Evolutionary conservation across 1,140 invertebrate species (phyloP).

Genomic region (Magallana angulata): DNA sequence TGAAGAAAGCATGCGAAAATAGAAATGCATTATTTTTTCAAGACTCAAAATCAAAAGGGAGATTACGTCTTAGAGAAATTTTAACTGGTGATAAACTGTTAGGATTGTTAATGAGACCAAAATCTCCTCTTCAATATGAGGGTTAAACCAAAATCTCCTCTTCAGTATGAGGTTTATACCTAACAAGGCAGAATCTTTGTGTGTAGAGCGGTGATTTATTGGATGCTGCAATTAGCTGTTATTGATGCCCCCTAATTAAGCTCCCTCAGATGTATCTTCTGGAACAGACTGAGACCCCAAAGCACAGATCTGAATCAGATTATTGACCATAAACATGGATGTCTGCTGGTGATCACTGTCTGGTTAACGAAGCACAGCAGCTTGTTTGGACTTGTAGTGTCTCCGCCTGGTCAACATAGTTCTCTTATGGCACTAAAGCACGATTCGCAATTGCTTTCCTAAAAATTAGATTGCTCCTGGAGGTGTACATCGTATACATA

Average conservation of each 20-base stretch:
- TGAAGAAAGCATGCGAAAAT: too few species aligned
- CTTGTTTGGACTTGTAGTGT: neutral
- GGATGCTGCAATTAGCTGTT: neutral
- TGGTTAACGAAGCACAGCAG: slow-evolving; percentile 21
- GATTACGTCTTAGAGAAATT: too few species aligned
- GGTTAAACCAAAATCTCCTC: too few species aligned
- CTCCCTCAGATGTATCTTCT: neutral
- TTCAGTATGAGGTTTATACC: too few species aligned
- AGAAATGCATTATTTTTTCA: too few species aligned
- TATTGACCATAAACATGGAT: neutral
- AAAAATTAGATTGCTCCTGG: neutral
- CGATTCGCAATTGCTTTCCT: neutral
- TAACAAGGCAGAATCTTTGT: neutral
- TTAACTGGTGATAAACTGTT: too few species aligned
- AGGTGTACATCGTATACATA: neutral
- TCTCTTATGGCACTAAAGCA: neutral
- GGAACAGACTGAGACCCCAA: neutral
- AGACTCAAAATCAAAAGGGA: too few species aligned
- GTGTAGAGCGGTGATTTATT: neutral
- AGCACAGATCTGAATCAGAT: neutral
- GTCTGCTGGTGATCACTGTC: neutral
- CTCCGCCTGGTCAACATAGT: neutral
- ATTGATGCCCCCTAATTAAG: neutral
- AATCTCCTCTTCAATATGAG: too few species aligned
- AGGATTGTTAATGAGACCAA: too few species aligned